A percentile compares a stretch with the other conserved stretches of the same genome.
phyloP scores from a whole-genome alignment of 2,888 invertebrate species.

The Cephus nigrinus region DNA sequence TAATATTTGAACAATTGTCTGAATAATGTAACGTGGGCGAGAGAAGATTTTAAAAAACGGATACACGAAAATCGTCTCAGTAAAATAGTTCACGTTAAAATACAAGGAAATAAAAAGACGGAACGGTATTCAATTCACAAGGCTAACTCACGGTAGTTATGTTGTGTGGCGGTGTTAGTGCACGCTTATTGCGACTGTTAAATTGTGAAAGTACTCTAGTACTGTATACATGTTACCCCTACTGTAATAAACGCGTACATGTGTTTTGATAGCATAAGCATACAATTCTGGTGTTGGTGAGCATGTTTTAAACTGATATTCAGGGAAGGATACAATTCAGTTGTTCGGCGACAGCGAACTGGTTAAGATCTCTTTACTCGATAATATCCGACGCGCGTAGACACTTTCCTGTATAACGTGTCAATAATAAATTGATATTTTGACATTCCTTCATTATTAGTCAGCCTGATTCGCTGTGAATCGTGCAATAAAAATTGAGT shows the following conservation, averaged over 20 bases:
- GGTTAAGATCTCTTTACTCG: conserved; percentile 16
- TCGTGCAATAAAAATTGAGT: background rate
- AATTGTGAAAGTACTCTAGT: conserved; percentile 27
- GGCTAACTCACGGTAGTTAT: conserved; percentile 4
- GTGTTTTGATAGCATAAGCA: conserved; percentile 20
- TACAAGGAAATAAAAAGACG: conserved; percentile 11
- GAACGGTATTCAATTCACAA: conserved; percentile 11
- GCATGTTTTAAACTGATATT: conserved; percentile 42
- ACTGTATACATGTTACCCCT: conserved; percentile 14
- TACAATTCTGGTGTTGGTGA: conserved; percentile 28
- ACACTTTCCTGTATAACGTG: background rate
- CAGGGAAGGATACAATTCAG: conserved; percentile 48
- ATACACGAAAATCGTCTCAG: background rate
- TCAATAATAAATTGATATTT: background rate
- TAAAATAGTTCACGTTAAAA: background rate
- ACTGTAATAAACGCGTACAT: conserved; percentile 8
- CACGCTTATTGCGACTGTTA: conserved; percentile 17
- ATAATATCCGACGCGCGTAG: background rate
- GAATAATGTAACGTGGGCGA: background rate
- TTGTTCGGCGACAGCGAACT: conserved; percentile 38
- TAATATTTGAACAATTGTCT: background rate
- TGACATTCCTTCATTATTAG: conserved; percentile 1
- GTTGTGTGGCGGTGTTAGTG: background rate
- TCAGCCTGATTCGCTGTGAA: background rate
- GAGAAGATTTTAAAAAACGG: background rate